These are phyloP conservation scores for Eulithis testata DNA, from an alignment of 2,888 invertebrate species.

Conservation along the genomic window DNA sequence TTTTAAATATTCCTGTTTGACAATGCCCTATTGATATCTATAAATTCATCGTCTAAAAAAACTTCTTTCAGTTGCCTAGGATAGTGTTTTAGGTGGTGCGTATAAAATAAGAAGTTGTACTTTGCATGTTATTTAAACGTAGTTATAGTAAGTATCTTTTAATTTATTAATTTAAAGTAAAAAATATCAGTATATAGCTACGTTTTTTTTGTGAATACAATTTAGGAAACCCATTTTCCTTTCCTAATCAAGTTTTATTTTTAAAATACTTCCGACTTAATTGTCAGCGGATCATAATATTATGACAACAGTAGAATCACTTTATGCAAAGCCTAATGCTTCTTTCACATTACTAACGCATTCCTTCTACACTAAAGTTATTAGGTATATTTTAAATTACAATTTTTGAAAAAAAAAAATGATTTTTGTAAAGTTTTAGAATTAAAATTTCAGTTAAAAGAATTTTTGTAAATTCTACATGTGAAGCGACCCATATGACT, in stretches of 20 bases:
- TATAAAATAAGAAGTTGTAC: background rate
- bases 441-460: no score
- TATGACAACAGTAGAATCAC: constrained; percentile 42
- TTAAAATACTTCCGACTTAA: constrained; percentile 23
- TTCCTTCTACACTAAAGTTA: background rate
- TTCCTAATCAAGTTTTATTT: constrained; percentile 8
- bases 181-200: background rate
- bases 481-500: no score
- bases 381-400: background rate
- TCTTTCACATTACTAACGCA: constrained; percentile 8
- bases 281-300: constrained; percentile 42
- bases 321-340: constrained; percentile 24
- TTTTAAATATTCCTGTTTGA: constrained; percentile 21
- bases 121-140: no score
- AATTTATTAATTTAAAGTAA: no score
- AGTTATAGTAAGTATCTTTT: no score
- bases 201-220: background rate
- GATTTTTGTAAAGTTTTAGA: no score
- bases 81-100: background rate
- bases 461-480: no score
- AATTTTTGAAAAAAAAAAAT: no score
- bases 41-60: constrained; percentile 9
- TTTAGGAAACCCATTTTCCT: no score
- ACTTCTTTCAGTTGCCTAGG: constrained; percentile 9
- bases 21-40: constrained; percentile 22